Percentiles rank a stretch among this genome's conserved stretches.
phyloP scores from a whole-genome alignment of 2,113 vertebrate genomes.

The Gasterosteus aculeatus region DNA sequence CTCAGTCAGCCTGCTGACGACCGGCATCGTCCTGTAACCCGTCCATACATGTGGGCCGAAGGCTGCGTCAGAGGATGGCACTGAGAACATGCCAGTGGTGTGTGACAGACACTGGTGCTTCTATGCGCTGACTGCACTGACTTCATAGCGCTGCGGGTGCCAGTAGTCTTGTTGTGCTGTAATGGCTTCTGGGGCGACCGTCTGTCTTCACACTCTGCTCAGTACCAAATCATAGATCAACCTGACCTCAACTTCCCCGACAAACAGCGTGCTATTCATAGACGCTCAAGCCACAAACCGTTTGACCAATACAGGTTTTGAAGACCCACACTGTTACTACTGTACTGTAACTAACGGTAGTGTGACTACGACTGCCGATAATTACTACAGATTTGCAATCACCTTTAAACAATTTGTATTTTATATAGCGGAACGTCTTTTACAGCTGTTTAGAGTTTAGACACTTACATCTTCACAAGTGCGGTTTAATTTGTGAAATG shows the following conservation, averaged over 20 bases:
- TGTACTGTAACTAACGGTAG: neutral
- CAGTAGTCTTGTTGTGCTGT: constrained; percentile 14
- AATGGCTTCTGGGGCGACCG: neutral
- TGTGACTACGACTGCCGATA: neutral
- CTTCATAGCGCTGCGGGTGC: constrained; percentile 48
- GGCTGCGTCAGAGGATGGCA: constrained; percentile 57
- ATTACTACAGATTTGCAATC: neutral
- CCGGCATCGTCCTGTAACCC: constrained; percentile 3
- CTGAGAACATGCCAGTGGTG: constrained; percentile 66
- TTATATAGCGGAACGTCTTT: neutral
- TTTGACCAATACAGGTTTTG: neutral
- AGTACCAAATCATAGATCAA: constrained; percentile 14
- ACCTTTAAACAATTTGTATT: neutral
- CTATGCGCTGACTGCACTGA: constrained; percentile 58
- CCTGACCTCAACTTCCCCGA: constrained; percentile 40
- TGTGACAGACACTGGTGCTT: constrained; percentile 63
- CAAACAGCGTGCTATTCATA: neutral
- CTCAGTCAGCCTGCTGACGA: constrained; percentile 56
- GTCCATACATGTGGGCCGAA: constrained; percentile 60
- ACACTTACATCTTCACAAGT: neutral
- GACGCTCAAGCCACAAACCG: constrained; percentile 26
- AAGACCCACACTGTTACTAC: neutral
- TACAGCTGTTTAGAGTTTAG: neutral
- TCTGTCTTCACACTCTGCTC: constrained; percentile 18
- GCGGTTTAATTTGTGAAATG: neutral